Evolutionary conservation across 2,113 vertebrate species (phyloP).

Genomic region (Narcine bancroftii): DNA sequence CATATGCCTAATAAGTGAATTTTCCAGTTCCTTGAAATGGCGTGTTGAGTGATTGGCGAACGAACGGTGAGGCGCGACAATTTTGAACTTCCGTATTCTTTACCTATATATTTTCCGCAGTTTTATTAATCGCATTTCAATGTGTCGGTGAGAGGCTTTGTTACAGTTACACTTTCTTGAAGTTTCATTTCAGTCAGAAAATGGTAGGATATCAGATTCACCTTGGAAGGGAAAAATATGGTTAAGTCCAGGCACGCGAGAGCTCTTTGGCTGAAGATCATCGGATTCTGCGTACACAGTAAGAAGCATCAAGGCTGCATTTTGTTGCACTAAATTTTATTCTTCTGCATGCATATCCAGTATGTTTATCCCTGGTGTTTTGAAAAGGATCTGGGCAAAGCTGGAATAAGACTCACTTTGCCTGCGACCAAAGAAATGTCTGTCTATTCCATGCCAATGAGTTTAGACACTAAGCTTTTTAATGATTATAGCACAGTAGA

Average conservation of each 20-base stretch:
- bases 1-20: no score
- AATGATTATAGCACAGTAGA: no score
- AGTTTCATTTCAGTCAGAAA: background rate
- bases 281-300: background rate
- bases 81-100: no score
- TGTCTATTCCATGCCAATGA: background rate
- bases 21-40: no score
- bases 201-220: slow-evolving; percentile 21
- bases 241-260: slow-evolving; percentile 4
- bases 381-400: background rate
- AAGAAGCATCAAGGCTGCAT: background rate
- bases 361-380: background rate
- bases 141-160: background rate
- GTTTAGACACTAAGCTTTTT: background rate
- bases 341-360: background rate
- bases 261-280: background rate
- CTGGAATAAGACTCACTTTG: background rate
- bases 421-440: background rate
- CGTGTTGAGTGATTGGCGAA: no score
- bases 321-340: background rate
- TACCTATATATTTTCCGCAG: no score
- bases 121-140: slow-evolving; percentile 17
- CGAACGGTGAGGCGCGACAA: no score
- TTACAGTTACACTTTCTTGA: background rate
- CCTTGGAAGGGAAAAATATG: background rate